Evolutionary conservation across 2,113 vertebrate genomes (phyloP).

Genomic region (Oenanthe melanoleuca): DNA sequence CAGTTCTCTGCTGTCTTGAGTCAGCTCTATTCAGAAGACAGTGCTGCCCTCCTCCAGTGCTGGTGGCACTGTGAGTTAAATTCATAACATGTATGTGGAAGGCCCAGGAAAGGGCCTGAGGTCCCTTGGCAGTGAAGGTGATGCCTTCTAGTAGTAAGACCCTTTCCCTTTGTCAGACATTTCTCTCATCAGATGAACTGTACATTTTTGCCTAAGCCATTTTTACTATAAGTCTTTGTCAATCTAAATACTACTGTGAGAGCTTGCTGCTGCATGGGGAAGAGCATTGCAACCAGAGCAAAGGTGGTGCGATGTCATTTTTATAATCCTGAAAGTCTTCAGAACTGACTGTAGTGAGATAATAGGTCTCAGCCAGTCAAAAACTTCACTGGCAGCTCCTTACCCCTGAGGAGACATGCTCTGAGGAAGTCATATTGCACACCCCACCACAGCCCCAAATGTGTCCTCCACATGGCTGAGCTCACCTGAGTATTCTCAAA

Average conservation of each 20-base stretch:
- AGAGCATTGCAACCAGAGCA: not conserved
- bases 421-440: not conserved
- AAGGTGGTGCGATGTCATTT: not conserved
- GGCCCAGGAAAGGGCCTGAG: not conserved
- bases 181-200: not conserved
- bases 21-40: not conserved
- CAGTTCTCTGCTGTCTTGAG: not conserved
- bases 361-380: not conserved
- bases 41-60: not conserved
- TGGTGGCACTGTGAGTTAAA: not conserved
- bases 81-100: not conserved
- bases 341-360: not conserved
- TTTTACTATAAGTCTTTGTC: not conserved
- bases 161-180: not conserved
- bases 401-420: not conserved
- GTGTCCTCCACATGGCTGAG: not conserved
- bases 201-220: not conserved
- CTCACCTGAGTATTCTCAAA: not conserved
- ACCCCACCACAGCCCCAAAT: not conserved
- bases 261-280: not conserved
- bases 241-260: not conserved
- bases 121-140: not conserved
- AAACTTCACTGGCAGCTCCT: not conserved
- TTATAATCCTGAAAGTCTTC: not conserved
- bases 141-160: not conserved